These are phyloP conservation scores for Apodemus sylvaticus DNA, from an alignment of 2,113 vertebrate genomes.

Conservation along the genomic window DNA sequence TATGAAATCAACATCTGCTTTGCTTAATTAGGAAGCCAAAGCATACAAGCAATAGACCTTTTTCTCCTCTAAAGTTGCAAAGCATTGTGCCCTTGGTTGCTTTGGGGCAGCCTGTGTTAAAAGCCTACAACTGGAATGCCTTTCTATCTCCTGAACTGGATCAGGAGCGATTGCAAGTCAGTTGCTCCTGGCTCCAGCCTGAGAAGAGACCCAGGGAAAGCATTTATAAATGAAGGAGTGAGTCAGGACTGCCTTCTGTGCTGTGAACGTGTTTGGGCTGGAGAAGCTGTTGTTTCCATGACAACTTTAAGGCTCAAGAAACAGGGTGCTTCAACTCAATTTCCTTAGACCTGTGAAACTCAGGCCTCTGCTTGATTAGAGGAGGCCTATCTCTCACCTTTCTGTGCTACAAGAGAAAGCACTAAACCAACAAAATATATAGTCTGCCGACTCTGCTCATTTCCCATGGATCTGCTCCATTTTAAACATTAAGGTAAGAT, in stretches of 20 bases:
- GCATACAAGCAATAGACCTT: not conserved
- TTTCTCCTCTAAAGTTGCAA: not conserved
- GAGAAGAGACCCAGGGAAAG: not conserved
- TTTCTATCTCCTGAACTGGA: not conserved
- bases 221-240: slow-evolving; percentile 31
- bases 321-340: slow-evolving; percentile 2
- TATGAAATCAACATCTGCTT: not conserved
- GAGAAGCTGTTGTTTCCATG: slow-evolving; percentile 55
- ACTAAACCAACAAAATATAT: not conserved
- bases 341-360: not conserved
- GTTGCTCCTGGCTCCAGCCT: not conserved
- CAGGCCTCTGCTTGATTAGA: slow-evolving; percentile 28
- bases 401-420: slow-evolving; percentile 9
- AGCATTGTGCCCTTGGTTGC: not conserved
- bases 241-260: slow-evolving; percentile 12
- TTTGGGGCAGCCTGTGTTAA: not conserved
- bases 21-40: not conserved
- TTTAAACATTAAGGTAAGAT: not conserved
- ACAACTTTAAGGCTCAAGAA: slow-evolving; percentile 48
- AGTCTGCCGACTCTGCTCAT: not conserved
- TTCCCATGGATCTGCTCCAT: not conserved
- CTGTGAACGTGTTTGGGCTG: not conserved
- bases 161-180: not conserved
- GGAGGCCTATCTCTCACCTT: not conserved
- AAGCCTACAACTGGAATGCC: not conserved